Evolutionary conservation across 2,113 vertebrate species (phyloP), one percentile per base, ranked within the genome.

Genomic region (Perognathus longimembris): DNA sequence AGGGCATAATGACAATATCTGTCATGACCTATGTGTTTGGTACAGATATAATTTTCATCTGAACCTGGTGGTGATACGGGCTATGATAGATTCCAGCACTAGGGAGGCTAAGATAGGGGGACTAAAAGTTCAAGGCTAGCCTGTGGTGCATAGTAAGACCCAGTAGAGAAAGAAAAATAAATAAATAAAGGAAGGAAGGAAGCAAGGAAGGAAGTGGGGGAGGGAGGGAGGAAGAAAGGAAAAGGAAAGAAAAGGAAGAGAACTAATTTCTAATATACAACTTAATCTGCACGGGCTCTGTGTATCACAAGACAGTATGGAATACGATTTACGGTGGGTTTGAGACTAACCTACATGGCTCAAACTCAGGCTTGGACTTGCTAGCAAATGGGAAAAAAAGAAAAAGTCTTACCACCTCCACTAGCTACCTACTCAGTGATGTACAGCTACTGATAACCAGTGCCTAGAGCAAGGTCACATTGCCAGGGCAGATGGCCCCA

Each of bases 401-500:
- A 54, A 54, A 54, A 77, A 78, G 77, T 45, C 64, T 38, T 77
- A 34, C 71, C 63, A 83, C 57, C 28, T 36, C 57, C 10, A 88
- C 42, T 40, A 40, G 24, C 76, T 15, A 8, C 71, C 63, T 67
- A 89, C n/a, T 90, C 34, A 12, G 3, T 20, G 73, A 74, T 42
- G 69, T 40, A 7, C 15, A 30, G 67, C 74, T 86, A 54, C 71
- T 18, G 34, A 61, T 89, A 74, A 93, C 76, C 84, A 36, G 14
- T 54, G 86, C 95, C 86, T 79, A 18, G 78, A 85, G 78, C 71
- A 32, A 84, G 95, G 93, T 91, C 95, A 88, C 1, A 1, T 73
- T 92, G 93, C 91, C 91, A 79, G 89, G 63, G 70, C 95, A 95
- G 93, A 84, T 94, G 92, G 81, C 79, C 88, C 3, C 42, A n/a